Evolutionary conservation across 2,113 vertebrate genomes (phyloP), one percentile per base, ranked within the genome.

Genomic region (Rhagologus leucostigma): DNA sequence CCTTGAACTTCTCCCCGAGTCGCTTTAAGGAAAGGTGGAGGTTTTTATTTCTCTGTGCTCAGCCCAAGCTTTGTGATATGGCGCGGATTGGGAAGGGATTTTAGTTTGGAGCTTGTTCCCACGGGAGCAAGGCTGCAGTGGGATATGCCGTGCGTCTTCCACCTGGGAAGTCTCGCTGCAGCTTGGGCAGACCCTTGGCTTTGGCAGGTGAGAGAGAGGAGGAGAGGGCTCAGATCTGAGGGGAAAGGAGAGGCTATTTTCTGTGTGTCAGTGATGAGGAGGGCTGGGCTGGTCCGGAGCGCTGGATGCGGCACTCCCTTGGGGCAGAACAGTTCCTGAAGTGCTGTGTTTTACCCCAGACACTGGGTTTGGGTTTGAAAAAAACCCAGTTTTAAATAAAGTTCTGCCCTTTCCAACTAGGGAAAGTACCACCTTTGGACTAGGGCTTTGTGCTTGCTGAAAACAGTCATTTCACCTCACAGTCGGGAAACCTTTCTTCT

Each of bases 111-210:
- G 27, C 37, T 30, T 21, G 53, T 79, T 84, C 14, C 6, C 33
- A 4, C 22, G 32, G 77, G 65, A 77, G 57, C 37, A 29, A n/a
- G 71, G 44, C 63, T 88, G 60, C 13, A 19, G 44, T 14, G 33
- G 65, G 46, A 17, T 32, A 5, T 8, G 8, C 18, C 1, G 0
- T 49, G 2, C 21, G 0, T 49, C 59, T 62, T 46, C 46, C 32
- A 30, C 0, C 6, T 22, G 10, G 57, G 39, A 75, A 35, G 13
- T 23, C 8, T 78, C 11, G 8, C 39, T 50, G 39, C n/a, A 42
- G 23, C 56, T 62, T 12, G 42, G 44, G 49, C 29, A 76, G 52
- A 75, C 41, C 23, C 26, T 35, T 71, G 73, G 39, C 37, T 57
- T 59, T 49, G 39, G 44, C 70, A 67, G 47, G 52, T 0, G 6